A percentile compares a stretch with the other conserved stretches of the same genome.
Evolutionary conservation across 2,113 vertebrate genomes (phyloP).

Genomic region (Phodopus roborovskii): DNA sequence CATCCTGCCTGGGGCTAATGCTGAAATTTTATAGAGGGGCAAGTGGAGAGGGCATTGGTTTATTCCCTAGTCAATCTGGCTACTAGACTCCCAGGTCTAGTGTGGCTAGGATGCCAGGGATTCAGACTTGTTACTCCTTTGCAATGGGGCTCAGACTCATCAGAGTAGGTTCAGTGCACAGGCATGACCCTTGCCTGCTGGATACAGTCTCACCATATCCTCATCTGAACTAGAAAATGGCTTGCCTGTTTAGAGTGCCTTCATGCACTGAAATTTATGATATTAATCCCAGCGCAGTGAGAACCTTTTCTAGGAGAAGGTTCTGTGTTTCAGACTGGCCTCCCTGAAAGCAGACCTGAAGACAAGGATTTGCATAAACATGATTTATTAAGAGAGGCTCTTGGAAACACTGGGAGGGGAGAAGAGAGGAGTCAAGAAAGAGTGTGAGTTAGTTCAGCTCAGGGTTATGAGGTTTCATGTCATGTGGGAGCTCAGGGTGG

Average conservation of each 20-base stretch:
- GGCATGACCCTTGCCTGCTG: background rate
- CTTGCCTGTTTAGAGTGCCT: background rate
- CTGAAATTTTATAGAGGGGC: background rate
- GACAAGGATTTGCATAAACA: background rate
- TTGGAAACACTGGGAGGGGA: background rate
- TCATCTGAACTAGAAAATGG: background rate
- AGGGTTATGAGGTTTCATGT: background rate
- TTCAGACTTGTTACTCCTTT: background rate
- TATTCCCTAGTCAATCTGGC: background rate
- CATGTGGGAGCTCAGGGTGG: background rate
- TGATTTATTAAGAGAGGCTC: background rate
- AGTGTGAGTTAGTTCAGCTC: background rate
- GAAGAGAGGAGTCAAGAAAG: background rate
- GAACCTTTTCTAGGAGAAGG: background rate
- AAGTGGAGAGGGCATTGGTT: background rate
- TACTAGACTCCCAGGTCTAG: background rate
- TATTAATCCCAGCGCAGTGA: background rate
- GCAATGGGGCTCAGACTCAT: background rate
- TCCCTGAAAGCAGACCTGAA: slow-evolving; percentile 12
- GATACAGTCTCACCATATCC: background rate
- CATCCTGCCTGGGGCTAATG: background rate
- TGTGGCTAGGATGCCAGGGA: background rate
- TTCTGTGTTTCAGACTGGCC: slow-evolving; percentile 27
- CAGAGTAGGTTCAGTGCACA: background rate
- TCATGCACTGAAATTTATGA: background rate